Conservation (phyloP, 2,797 vertebrate species). For the Eremophila alpestris region DNA sequence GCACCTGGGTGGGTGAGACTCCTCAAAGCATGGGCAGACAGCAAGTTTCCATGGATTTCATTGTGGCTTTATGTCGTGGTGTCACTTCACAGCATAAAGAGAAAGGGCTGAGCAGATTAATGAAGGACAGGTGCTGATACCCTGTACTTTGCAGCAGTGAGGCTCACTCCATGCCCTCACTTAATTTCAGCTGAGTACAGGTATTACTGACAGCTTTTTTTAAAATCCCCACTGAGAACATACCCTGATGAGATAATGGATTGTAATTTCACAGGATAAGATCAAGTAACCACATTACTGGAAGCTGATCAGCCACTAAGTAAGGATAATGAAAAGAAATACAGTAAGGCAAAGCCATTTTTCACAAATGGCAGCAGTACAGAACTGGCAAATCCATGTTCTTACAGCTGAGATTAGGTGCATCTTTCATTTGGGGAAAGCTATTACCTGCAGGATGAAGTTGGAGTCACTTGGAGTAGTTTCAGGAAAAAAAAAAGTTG, state of each 20-base stretch:
- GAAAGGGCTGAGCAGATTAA: not conserved
- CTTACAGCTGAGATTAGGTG: not conserved
- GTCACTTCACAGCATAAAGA: not conserved
- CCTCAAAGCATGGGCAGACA: not conserved
- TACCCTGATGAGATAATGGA: conserved; percentile 9
- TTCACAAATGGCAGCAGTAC: not conserved
- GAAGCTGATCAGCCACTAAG: conserved; percentile 27
- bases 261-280: conserved; percentile 8
- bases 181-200: not conserved
- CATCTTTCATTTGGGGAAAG: not conserved
- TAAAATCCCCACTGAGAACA: not conserved
- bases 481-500: not conserved
- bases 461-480: not conserved
- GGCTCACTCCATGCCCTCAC: not conserved
- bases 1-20: not conserved
- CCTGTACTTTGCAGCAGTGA: not conserved
- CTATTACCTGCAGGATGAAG: not conserved
- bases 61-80: not conserved
- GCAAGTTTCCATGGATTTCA: not conserved
- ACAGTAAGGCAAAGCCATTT: conserved; percentile 10
- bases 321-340: conserved; percentile 20
- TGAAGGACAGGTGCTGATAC: not conserved
- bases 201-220: conserved; percentile 21
- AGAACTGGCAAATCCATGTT: not conserved
- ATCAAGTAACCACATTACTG: not conserved